Evolutionary conservation across 2,797 vertebrate species (phyloP), one percentile per base, ranked within the genome.

Genomic region (Simalia tracyae): DNA sequence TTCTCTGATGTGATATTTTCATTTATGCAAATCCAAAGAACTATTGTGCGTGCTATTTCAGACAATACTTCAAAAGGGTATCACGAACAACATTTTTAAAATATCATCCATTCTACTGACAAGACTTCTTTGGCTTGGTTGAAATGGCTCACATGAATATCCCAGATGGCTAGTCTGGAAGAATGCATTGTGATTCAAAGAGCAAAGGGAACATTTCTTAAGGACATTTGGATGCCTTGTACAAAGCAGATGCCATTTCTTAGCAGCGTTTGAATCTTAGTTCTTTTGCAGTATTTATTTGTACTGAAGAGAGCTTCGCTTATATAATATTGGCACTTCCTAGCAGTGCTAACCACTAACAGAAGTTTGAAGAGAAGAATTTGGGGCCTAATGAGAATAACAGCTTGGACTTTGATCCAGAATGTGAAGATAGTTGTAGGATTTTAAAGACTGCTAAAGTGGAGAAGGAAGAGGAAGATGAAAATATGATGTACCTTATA

Each of bases 171-270:
- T 81, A 81, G 36, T 42, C 36, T 96, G 96, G 64, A 94, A 89
- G 92, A 96, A 95, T 95, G 94, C 5, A 0, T 91, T 95, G 94
- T 96, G 94, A 96, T 96, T 95, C 90, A 96, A 95, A 96, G 90
- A 96, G 93, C 93, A 96, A 93, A 95, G 93, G 94, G 95, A 97
- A 96, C 59, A 96, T 96, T 97, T 96, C 96, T 94, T 95, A 94
- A 96, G 94, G 94, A 95, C 95, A 95, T 96, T 96, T 95, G 96
- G 72, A 92, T 96, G 95, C 59, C 94, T 95, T 95, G 96, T 94
- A 94, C 96, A 96, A 93, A 94, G 90, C 95, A 96, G 96, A 97
- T 97, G 96, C 92, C 94, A 90, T 92, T 96, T 61, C 57, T 95
- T 93, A 94, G 91, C 92, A 94, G 87, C 94, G 96, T 96, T 95